Evolutionary conservation across 2,888 invertebrate genomes (phyloP).

Genomic region (Falcaria lacertinaria): DNA sequence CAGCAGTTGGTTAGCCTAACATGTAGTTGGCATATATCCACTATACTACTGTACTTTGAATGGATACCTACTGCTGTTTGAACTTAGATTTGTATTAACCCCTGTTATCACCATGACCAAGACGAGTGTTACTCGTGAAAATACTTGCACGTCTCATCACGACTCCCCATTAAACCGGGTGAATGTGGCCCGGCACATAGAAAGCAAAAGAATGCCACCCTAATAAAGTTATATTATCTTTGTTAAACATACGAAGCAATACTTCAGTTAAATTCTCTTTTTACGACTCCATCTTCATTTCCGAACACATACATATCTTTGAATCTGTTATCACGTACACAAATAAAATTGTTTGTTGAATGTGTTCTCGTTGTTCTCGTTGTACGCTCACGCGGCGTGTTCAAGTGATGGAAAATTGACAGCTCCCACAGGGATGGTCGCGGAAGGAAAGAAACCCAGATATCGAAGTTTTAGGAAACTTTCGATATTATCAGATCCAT

Average conservation of each 20-base stretch:
- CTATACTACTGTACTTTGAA: no score
- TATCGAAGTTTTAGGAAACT: conserved; percentile 15
- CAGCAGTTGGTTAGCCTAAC: no score
- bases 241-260: no score
- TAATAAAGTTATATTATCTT: neutral
- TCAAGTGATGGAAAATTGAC: conserved; percentile 39
- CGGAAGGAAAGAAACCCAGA: conserved; percentile 22
- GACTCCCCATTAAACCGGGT: no score
- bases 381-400: conserved; percentile 21
- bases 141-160: no score
- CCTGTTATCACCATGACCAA: no score
- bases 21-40: no score
- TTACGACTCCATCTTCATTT: neutral
- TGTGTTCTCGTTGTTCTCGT: conserved; percentile 22
- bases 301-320: neutral
- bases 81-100: no score
- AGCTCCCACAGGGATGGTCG: conserved; percentile 18
- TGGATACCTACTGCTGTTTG: no score
- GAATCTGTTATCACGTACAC: neutral
- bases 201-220: no score
- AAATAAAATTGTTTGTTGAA: conserved; percentile 9
- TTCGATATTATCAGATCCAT: neutral
- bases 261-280: neutral
- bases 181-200: no score
- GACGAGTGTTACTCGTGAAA: no score